These are phyloP conservation scores for Bradypodion pumilum DNA, from an alignment of 2,797 vertebrate species.

Conservation along the genomic window DNA sequence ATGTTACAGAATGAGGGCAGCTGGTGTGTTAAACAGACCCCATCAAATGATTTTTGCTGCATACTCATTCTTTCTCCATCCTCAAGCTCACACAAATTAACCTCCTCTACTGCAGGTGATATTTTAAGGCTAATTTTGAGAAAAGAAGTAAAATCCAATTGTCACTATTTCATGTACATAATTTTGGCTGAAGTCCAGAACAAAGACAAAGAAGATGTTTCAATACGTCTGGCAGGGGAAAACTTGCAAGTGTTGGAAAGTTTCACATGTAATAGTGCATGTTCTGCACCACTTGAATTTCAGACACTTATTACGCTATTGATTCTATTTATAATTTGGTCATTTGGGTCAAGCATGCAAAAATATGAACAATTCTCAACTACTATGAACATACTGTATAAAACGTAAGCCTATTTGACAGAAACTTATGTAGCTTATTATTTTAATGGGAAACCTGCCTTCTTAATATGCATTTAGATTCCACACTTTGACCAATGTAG, in stretches of 20 bases:
- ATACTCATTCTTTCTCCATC: neutral
- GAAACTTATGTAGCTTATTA: neutral
- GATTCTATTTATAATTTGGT: neutral
- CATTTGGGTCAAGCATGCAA: neutral
- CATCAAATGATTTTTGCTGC: neutral
- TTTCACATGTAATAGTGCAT: neutral
- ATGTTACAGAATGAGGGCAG: neutral
- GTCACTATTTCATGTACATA: neutral
- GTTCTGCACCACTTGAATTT: neutral
- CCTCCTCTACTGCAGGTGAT: neutral
- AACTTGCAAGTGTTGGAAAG: neutral
- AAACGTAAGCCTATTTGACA: neutral
- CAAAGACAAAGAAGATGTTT: neutral
- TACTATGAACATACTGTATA: neutral
- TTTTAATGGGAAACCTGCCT: neutral
- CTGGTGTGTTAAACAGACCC: neutral
- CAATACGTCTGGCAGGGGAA: neutral
- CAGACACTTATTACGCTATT: neutral
- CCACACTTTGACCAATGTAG: neutral
- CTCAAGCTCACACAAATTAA: neutral
- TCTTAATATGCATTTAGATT: neutral
- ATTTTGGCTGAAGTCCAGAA: neutral
- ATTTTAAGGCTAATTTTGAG: neutral
- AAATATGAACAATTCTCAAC: neutral
- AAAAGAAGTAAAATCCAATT: neutral